phyloP scores from a whole-genome alignment of 2,888 invertebrate genomes.

The Lordiphosa fenestrarum region DNA sequence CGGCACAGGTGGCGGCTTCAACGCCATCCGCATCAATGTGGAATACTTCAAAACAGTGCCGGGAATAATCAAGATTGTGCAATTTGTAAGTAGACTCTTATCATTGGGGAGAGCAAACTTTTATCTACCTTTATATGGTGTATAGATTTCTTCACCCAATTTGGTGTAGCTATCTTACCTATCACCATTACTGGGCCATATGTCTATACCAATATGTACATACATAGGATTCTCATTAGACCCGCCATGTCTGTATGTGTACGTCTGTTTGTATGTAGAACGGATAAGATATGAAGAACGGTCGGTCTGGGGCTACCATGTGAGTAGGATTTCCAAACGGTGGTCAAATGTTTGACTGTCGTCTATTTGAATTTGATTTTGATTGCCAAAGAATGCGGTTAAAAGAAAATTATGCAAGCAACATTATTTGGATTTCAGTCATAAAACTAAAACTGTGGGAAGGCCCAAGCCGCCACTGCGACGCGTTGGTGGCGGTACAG shows the following conservation, averaged over 20 bases:
- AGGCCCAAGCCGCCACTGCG: not conserved
- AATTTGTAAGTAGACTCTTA: conserved; percentile 85
- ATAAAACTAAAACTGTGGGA: no score
- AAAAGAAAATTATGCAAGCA: conserved; percentile 1
- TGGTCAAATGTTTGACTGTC: conserved; percentile 9
- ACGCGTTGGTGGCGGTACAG: not conserved
- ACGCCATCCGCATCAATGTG: conserved; percentile 85
- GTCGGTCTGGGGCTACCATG: conserved; percentile 9
- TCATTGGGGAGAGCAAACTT: no score
- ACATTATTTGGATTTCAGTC: not conserved
- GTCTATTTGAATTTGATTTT: not conserved
- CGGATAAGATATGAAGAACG: conserved; percentile 49
- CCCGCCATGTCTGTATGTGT: not conserved
- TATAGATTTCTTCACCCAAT: conserved; percentile 45
- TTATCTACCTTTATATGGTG: conserved; percentile 23
- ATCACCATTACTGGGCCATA: not conserved
- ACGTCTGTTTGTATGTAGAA: not conserved
- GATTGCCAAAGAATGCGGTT: not conserved
- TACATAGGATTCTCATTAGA: conserved; percentile 55
- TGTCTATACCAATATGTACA: not conserved
- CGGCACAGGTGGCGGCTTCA: conserved; percentile 81
- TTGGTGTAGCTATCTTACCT: conserved; percentile 6
- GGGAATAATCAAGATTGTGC: conserved; percentile 89
- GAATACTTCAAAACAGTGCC: conserved; percentile 91
- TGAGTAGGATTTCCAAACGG: conserved; percentile 13